Conservation (phyloP, 2,888 invertebrate genomes). For the Meghimatium bilineatum region DNA sequence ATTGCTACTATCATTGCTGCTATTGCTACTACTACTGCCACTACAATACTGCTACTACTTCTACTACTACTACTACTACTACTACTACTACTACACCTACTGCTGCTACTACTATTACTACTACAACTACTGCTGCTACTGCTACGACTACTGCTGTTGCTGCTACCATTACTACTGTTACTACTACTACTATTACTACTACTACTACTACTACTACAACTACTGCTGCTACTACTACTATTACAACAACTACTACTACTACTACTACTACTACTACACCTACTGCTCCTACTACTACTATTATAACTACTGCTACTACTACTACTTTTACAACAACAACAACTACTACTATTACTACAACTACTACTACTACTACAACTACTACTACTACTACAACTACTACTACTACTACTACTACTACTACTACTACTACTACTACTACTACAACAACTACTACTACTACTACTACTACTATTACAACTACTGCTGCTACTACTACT, state of each 20-base stretch:
- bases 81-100: constrained; percentile 7
- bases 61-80: background rate
- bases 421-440: too few relatives aligned
- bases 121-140: constrained; percentile 6
- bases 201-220: constrained; percentile 33
- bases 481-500: too few relatives aligned
- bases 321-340: constrained; percentile 39
- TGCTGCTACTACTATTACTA: background rate
- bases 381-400: constrained; percentile 26
- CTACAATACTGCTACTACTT: background rate
- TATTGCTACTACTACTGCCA: constrained; percentile 11
- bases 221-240: constrained; percentile 32
- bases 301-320: constrained; percentile 30
- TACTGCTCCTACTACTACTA: constrained; percentile 40
- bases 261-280: constrained; percentile 33
- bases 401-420: background rate
- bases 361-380: constrained; percentile 35
- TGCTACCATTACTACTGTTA: constrained; percentile 35
- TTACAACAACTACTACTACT: constrained; percentile 39
- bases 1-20: background rate
- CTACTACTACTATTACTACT: constrained; percentile 39
- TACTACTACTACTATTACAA: too few relatives aligned
- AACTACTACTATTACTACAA: constrained; percentile 34
- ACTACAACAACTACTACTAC: too few relatives aligned
- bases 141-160: constrained; percentile 36